A percentile compares a stretch with the other conserved stretches of the same genome.
These are phyloP conservation scores for Lacanobia oleracea DNA, from an alignment of 2,888 invertebrate species.

Conservation along the genomic window DNA sequence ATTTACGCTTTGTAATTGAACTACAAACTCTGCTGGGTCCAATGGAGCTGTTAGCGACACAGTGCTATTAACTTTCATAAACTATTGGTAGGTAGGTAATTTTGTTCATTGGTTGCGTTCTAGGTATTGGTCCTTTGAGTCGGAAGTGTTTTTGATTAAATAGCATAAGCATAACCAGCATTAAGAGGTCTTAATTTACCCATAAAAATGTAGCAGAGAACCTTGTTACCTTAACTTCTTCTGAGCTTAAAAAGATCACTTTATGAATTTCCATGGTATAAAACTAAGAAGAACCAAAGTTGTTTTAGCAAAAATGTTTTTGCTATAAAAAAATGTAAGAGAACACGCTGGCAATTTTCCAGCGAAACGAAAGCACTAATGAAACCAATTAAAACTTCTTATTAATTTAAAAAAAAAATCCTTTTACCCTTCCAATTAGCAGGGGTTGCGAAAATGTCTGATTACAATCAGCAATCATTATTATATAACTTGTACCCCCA, in stretches of 20 bases:
- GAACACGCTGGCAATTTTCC: constrained; percentile 20
- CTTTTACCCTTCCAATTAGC: constrained; percentile 19
- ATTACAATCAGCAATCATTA: constrained; percentile 32
- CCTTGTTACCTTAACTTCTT: not conserved
- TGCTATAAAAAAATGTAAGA: constrained; percentile 12
- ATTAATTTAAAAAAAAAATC: constrained; percentile 26
- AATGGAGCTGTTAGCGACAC: constrained; percentile 22
- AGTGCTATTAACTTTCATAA: constrained; percentile 28
- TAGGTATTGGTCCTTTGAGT: constrained; percentile 12
- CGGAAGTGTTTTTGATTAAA: not conserved
- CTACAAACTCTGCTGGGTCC: constrained; percentile 29
- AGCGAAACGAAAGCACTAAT: constrained; percentile 37
- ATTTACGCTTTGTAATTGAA: constrained; percentile 52
- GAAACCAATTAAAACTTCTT: constrained; percentile 52
- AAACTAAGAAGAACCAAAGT: not conserved
- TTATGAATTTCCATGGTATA: not conserved
- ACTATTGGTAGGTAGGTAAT: constrained; percentile 4
- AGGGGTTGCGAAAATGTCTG: constrained; percentile 33
- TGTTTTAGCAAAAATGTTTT: not conserved
- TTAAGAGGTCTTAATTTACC: not conserved
- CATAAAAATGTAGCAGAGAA: not conserved
- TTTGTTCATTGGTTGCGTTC: constrained; percentile 11
- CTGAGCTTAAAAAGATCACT: not conserved
- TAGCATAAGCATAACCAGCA: not conserved
- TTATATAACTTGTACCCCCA: constrained; percentile 14